Conservation (phyloP, 2,888 invertebrate species). For the Dryocosmus kuriphilus region DNA sequence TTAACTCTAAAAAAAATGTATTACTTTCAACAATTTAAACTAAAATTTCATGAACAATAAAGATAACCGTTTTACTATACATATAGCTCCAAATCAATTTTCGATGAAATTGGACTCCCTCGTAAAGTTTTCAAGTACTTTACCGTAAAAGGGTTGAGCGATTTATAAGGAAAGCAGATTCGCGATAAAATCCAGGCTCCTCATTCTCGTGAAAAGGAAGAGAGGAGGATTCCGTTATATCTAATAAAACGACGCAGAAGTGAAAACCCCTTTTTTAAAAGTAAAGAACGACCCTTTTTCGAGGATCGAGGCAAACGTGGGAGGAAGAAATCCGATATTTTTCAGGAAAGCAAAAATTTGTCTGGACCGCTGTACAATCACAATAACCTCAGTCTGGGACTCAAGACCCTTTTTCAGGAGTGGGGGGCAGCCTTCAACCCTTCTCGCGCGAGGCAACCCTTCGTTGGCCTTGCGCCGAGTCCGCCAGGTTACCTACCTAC, state of each 20-base stretch:
- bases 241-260: conserved; percentile 43
- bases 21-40: background rate
- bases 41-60: background rate
- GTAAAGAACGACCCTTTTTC: conserved; percentile 25
- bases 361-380: conserved; percentile 40
- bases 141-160: conserved; percentile 23
- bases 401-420: background rate
- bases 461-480: conserved; percentile 51
- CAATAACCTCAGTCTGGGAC: conserved; percentile 29
- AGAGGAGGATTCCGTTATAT: conserved; percentile 26
- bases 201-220: background rate
- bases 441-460: conserved; percentile 63
- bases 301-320: background rate
- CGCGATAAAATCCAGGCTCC: conserved; percentile 10
- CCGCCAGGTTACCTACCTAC: conserved; percentile 45
- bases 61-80: background rate
- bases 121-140: background rate
- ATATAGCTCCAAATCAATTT: background rate
- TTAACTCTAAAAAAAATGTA: no score
- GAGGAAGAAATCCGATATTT: conserved; percentile 58
- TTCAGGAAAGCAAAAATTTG: conserved; percentile 45
- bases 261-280: conserved; percentile 46
- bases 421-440: conserved; percentile 54
- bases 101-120: background rate
- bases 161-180: conserved; percentile 25